phyloP scores from a whole-genome alignment of 2,888 invertebrate species.

The Dione juno region DNA sequence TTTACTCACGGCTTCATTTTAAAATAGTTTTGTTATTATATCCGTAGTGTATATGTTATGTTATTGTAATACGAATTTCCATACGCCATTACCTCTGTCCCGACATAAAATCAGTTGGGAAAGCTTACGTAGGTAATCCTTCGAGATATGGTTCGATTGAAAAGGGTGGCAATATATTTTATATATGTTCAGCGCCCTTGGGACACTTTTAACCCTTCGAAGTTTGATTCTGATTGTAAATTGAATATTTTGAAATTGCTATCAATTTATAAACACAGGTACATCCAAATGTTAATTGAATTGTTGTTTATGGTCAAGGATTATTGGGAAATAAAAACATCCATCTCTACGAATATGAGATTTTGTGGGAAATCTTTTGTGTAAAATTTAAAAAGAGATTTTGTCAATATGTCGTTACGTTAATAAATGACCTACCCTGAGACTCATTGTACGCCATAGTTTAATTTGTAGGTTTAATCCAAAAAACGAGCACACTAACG shows the following conservation, averaged over 20 bases:
- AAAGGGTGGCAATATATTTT: slow-evolving; percentile 32
- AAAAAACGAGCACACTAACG: neutral
- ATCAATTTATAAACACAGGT: neutral
- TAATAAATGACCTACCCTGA: no score
- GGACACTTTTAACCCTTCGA: slow-evolving; percentile 19
- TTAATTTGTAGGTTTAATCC: neutral
- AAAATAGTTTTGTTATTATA: no score
- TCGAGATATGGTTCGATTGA: slow-evolving; percentile 29
- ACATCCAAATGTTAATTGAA: neutral
- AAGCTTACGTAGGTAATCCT: slow-evolving; percentile 29
- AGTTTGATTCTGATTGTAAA: slow-evolving; percentile 4
- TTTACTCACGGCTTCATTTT: no score
- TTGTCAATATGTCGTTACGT: no score
- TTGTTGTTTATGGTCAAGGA: neutral
- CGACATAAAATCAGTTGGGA: slow-evolving; percentile 24
- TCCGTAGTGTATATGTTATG: neutral
- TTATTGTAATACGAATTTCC: neutral
- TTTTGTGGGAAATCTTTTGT: no score
- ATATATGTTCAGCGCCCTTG: slow-evolving; percentile 9
- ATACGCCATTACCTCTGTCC: slow-evolving; percentile 8
- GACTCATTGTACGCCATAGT: neutral
- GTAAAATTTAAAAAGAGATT: no score
- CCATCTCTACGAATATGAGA: no score
- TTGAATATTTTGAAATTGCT: slow-evolving; percentile 2
- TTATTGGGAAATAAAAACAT: no score